Percentiles rank a stretch among this genome's conserved stretches.
Conservation (phyloP, 2,888 invertebrate genomes). For the Apomyelois bistriatella region DNA sequence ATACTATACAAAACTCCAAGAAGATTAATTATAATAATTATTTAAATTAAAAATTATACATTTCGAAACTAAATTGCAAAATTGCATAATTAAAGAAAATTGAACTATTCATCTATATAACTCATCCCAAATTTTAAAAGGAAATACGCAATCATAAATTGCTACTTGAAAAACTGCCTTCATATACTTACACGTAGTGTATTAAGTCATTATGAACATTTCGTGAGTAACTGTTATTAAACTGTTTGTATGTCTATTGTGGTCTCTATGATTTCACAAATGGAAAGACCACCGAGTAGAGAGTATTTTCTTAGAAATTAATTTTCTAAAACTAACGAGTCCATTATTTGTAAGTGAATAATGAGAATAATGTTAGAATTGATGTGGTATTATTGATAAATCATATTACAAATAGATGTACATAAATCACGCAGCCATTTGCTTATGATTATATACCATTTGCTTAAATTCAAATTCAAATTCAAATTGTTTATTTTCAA, state of each 20-base stretch:
- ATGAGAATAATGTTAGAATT: too few species aligned
- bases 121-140: too few species aligned
- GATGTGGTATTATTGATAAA: too few species aligned
- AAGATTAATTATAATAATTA: too few species aligned
- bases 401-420: too few species aligned
- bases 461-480: too few species aligned
- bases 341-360: too few species aligned
- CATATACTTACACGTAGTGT: background rate
- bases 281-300: background rate
- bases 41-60: too few species aligned
- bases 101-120: background rate
- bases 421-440: too few species aligned
- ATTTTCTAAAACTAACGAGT: background rate
- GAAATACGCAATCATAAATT: background rate
- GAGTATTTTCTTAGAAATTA: background rate
- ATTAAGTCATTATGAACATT: constrained; percentile 2
- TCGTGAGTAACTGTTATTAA: constrained; percentile 2
- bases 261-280: background rate
- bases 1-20: too few species aligned
- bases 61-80: background rate
- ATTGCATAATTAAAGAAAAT: background rate
- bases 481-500: too few species aligned
- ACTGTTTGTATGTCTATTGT: background rate
- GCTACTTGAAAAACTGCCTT: background rate
- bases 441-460: too few species aligned